Conservation (phyloP, 1,140 invertebrate species). For the Orius laevigatus region DNA sequence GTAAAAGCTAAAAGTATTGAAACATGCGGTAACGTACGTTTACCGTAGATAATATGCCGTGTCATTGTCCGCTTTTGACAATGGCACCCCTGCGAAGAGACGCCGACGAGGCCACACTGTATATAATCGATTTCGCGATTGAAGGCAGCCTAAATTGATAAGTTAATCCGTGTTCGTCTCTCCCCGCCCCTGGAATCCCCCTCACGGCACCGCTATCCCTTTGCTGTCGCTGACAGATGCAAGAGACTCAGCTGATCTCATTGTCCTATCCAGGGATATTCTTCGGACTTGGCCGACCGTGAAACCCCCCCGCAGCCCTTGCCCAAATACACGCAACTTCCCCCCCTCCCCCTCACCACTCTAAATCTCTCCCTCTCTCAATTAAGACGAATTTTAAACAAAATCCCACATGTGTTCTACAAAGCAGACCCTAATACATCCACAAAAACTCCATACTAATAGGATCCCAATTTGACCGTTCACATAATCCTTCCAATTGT, state of each 20-base stretch:
- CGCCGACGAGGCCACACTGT: no score
- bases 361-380: conserved; percentile 1
- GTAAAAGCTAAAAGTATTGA: no score
- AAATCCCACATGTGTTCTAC: conserved; percentile 7
- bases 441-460: conserved; percentile 5
- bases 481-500: background rate
- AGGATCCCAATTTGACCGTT: conserved; percentile 2
- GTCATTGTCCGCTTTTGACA: no score
- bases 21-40: no score
- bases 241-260: conserved; percentile 6
- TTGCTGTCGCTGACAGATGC: conserved; percentile 3
- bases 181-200: no score
- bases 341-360: background rate
- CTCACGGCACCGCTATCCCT: no score
- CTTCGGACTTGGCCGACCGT: conserved; percentile 1
- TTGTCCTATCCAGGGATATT: conserved; percentile 6
- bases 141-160: background rate
- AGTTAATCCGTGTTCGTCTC: no score
- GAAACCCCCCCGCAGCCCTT: background rate
- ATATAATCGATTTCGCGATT: no score
- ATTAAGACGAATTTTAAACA: conserved; percentile 9
- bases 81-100: no score
- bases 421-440: background rate
- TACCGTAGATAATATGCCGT: no score
- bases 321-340: conserved; percentile 1